Evolutionary conservation across 2,113 vertebrate species (phyloP).

Genomic region (Aphyosemion australe): DNA sequence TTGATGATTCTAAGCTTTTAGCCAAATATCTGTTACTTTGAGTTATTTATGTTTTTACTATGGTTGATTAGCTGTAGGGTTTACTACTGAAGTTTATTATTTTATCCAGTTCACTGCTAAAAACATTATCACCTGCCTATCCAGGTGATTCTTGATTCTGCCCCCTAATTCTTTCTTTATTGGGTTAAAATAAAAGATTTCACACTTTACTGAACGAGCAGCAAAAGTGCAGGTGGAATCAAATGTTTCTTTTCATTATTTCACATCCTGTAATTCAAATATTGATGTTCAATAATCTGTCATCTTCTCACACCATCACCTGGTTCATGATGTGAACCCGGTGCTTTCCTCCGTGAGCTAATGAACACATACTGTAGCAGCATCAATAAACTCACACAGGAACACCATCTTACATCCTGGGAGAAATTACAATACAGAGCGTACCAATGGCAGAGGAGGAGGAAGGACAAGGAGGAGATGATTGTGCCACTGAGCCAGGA

Average conservation of each 20-base stretch:
- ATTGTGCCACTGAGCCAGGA: conserved; percentile 67
- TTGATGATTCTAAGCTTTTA: too few relatives aligned
- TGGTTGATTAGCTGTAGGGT: too few relatives aligned
- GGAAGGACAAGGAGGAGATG: conserved; percentile 58
- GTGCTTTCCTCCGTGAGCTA: conserved; percentile 44
- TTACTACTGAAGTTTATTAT: too few relatives aligned
- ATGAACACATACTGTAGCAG: conserved; percentile 55
- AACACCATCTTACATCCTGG: conserved; percentile 40
- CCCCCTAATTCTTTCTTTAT: too few relatives aligned
- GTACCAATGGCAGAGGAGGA: conserved; percentile 22
- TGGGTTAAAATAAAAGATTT: too few relatives aligned
- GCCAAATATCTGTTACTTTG: too few relatives aligned
- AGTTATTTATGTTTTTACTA: too few relatives aligned
- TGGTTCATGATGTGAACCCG: conserved; percentile 29
- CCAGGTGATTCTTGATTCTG: too few relatives aligned
- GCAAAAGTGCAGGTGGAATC: too few relatives aligned
- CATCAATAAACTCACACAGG: conserved; percentile 57
- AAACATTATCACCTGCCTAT: too few relatives aligned
- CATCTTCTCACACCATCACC: conserved; percentile 13
- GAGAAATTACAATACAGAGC: conserved; percentile 31
- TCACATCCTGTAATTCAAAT: conserved; percentile 4
- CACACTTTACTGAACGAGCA: too few relatives aligned
- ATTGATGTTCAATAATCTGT: conserved; percentile 42
- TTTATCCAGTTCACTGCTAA: too few relatives aligned
- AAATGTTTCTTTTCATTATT: neutral